phyloP scores from a whole-genome alignment of 2,888 invertebrate species.

The Amitus sp. region DNA sequence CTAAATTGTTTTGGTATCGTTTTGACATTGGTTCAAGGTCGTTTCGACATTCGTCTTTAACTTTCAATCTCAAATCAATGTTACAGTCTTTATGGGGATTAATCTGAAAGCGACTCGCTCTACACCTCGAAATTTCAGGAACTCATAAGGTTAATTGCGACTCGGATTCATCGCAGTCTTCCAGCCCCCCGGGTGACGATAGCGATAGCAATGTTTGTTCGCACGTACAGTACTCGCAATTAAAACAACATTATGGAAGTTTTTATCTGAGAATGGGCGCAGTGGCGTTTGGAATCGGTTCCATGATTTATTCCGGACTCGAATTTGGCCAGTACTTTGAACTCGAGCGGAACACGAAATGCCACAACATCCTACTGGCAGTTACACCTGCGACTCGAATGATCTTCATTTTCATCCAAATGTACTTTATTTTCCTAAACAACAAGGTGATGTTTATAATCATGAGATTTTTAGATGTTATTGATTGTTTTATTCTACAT shows the following conservation, averaged over 20 bases:
- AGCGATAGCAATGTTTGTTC: slow-evolving; percentile 56
- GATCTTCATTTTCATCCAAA: slow-evolving; percentile 96
- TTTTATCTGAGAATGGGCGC: slow-evolving; percentile 94
- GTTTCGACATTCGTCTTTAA: too few species aligned
- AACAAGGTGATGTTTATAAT: slow-evolving; percentile 90
- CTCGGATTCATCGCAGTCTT: slow-evolving; percentile 62
- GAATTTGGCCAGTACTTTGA: slow-evolving; percentile 97
- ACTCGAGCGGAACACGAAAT: slow-evolving; percentile 87
- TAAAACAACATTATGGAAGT: slow-evolving; percentile 85
- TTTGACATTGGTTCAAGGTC: too few species aligned
- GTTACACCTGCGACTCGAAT: slow-evolving; percentile 91
- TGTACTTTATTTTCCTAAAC: slow-evolving; percentile 98
- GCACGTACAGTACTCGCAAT: slow-evolving; percentile 66
- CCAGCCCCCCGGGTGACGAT: slow-evolving; percentile 61
- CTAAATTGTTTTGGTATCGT: too few species aligned
- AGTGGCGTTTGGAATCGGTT: slow-evolving; percentile 95
- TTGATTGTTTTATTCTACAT: too few species aligned
- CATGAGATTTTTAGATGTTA: too few species aligned
- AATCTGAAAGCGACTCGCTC: too few species aligned
- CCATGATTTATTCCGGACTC: slow-evolving; percentile 95
- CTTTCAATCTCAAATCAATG: too few species aligned
- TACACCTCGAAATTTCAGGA: slow-evolving; percentile 51
- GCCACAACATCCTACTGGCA: slow-evolving; percentile 90
- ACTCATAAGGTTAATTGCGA: slow-evolving; percentile 62
- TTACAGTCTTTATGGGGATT: too few species aligned